Conservation (phyloP, 92 coral and sea anemone genomes). For the Paragorgia papillata region DNA sequence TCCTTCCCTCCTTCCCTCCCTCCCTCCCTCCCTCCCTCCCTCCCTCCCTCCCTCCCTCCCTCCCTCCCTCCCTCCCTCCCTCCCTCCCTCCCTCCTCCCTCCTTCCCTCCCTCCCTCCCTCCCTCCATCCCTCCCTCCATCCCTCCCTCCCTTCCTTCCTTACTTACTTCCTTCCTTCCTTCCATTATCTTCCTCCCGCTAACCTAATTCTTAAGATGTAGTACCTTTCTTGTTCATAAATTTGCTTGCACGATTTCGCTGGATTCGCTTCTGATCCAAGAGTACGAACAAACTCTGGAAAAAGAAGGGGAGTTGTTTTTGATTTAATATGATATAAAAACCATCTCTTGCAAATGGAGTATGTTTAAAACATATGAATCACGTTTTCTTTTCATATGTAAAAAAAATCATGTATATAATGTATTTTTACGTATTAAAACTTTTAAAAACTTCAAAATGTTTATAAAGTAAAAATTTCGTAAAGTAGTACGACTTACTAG, state of each 20-base stretch:
- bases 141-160: neutral
- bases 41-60: no score
- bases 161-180: neutral
- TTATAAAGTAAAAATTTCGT: no score
- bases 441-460: neutral
- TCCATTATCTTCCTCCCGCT: neutral
- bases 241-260: constrained; percentile 41
- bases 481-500: constrained; percentile 46
- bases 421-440: no score
- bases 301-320: neutral
- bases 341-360: no score
- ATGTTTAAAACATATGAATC: no score
- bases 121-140: neutral
- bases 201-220: neutral
- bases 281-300: constrained; percentile 24
- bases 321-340: no score
- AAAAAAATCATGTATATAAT: no score
- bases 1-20: no score
- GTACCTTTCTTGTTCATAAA: constrained; percentile 29
- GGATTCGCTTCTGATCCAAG: constrained; percentile 33
- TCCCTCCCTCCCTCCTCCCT: neutral
- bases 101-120: neutral
- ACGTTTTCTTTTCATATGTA: no score
- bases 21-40: no score
- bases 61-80: neutral